Evolutionary conservation across 1,140 invertebrate genomes (phyloP).

Genomic region (Pollicipes pollicipes): DNA sequence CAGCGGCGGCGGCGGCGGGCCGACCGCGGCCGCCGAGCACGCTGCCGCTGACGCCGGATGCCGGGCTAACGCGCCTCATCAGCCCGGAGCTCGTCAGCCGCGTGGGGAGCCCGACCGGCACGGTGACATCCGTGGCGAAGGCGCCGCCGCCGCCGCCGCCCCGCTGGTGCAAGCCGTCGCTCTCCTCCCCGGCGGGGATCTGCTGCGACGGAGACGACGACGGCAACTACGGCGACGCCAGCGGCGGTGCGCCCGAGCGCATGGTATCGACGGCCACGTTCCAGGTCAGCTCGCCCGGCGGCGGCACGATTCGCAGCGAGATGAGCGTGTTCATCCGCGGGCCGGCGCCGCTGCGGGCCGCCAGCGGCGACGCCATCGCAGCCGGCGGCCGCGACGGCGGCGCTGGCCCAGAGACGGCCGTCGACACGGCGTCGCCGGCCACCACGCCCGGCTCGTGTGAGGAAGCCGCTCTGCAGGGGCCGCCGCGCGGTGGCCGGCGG

Average conservation of each 20-base stretch:
- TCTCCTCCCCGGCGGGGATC: too few relatives aligned
- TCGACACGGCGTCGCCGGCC: not conserved
- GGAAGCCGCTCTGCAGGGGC: conserved; percentile 8
- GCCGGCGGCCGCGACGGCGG: too few relatives aligned
- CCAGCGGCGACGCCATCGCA: too few relatives aligned
- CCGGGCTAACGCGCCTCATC: not conserved
- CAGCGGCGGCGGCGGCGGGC: too few relatives aligned
- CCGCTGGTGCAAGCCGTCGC: not conserved
- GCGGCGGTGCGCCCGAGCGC: not conserved
- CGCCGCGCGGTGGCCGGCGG: not conserved
- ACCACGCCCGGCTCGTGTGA: conserved; percentile 1
- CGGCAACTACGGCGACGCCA: too few relatives aligned
- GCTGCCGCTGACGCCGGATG: not conserved
- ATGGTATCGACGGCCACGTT: conserved; percentile 7
- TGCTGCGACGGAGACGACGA: too few relatives aligned
- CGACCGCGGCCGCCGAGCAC: not conserved
- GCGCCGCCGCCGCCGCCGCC: too few relatives aligned
- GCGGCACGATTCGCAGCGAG: not conserved
- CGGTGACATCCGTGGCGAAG: too few relatives aligned
- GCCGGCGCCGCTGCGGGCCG: not conserved
- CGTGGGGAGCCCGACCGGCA: not conserved
- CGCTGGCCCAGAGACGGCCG: not conserved
- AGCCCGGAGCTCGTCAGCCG: not conserved
- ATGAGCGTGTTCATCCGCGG: not conserved
- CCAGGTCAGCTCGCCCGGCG: not conserved